Evolutionary conservation across 2,888 invertebrate genomes (phyloP), one percentile per base, ranked within the genome.

Genomic region (Plebejus anna): DNA sequence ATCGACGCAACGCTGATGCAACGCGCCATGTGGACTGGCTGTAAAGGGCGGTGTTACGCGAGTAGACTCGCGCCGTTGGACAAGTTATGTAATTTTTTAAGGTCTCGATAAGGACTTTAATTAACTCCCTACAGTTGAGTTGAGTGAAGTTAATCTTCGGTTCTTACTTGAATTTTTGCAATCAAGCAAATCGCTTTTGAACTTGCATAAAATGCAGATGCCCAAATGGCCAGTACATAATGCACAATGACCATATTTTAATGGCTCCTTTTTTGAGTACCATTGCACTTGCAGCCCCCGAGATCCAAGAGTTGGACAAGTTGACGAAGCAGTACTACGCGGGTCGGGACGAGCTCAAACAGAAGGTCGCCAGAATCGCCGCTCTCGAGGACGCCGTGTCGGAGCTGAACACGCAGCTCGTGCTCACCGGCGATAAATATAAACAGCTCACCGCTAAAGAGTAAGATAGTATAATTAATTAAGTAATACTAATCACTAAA

Each of bases 61-160:
- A 94, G 94, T 81, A 96, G 94, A 84, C 90, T 97, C 79, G 89
- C 94, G 72, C 93, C 95, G 75, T 92, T 96, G 0, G 89, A 94
- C 13, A 94, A 95, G 3, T 89, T 95, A 75, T 94, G 94, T 94
- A 59, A 71, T 84, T 66, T 7, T 66, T 22, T 59, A n/a, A 22
- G 51, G 51, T 4, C 13, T 13, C 51, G 51, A 4, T 55, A 55
- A 13, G 16, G 16, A 55, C 1, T 16, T 0, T 0, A 47, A 4
- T 6, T 42, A 6, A 42, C 42, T 42, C 42, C 42, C 42, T 72
- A 32, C 32, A 32, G 32, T 32, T 32, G 32, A 32, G 5, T 47
- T 9, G 9, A 47, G 47, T 47, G 2, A 47, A 47, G 47, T 47
- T 9, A 9, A 47, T 11, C 9, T 47, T 47, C 0, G 9, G 9